Evolutionary conservation across 2,888 invertebrate species (phyloP).

Genomic region (Microdon myrmicae): DNA sequence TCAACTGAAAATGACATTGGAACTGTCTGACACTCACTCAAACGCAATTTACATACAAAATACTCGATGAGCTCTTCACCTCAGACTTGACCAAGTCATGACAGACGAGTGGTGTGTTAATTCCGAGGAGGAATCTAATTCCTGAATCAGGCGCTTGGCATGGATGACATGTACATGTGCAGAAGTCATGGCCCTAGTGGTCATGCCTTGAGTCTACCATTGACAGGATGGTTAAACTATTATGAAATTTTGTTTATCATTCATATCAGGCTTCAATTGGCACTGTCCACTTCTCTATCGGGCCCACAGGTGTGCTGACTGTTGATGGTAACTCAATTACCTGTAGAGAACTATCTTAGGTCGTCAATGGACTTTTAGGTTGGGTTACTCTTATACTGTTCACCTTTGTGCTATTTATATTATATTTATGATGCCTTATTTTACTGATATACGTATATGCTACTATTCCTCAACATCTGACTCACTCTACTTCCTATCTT

Average conservation of each 20-base stretch:
- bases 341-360: too few relatives aligned
- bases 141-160: slow-evolving; percentile 18
- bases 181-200: slow-evolving; percentile 2
- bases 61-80: slow-evolving; percentile 8
- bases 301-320: slow-evolving; percentile 12
- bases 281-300: too few relatives aligned
- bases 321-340: slow-evolving; percentile 38
- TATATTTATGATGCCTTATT: too few relatives aligned
- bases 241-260: slow-evolving; percentile 48
- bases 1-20: slow-evolving; percentile 48
- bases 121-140: slow-evolving; percentile 44
- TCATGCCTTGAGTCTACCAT: slow-evolving; percentile 5
- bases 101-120: slow-evolving; percentile 40
- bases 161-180: slow-evolving; percentile 14
- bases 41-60: slow-evolving; percentile 48
- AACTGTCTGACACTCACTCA: slow-evolving; percentile 37
- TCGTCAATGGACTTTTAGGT: too few relatives aligned
- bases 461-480: too few relatives aligned
- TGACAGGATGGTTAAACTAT: slow-evolving; percentile 45
- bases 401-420: too few relatives aligned
- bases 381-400: too few relatives aligned
- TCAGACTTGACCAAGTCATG: background rate
- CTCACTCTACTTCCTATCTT: too few relatives aligned
- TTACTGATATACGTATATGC: too few relatives aligned
- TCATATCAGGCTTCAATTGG: slow-evolving; percentile 35